Evolutionary conservation across 2,797 vertebrate genomes (phyloP).

Genomic region (Squalus acanthias): DNA sequence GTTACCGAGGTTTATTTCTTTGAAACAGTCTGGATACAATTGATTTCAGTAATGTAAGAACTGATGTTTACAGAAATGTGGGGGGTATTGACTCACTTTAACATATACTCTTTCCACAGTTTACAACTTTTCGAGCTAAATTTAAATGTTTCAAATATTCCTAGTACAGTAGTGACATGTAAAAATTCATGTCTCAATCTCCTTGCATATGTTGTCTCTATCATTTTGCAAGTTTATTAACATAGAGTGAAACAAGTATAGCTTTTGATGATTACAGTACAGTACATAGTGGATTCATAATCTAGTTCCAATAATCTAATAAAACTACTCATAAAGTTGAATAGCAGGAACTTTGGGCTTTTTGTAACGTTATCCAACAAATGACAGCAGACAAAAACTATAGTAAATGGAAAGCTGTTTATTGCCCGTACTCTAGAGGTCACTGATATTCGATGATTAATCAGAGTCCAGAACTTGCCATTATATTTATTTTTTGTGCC

Average conservation of each 20-base stretch:
- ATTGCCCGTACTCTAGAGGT: background rate
- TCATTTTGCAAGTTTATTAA: background rate
- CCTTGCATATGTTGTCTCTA: background rate
- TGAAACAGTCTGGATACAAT: slow-evolving; percentile 24
- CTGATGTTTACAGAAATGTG: slow-evolving; percentile 30
- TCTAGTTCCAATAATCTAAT: background rate
- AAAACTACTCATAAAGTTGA: background rate
- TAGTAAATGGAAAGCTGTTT: background rate
- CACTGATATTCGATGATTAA: background rate
- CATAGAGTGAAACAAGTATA: too few species aligned
- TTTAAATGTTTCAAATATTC: slow-evolving; percentile 3
- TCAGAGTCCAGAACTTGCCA: background rate
- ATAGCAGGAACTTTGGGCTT: background rate
- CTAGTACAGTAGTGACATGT: background rate
- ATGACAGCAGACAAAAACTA: background rate
- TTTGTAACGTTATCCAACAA: background rate
- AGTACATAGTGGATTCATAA: background rate
- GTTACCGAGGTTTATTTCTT: slow-evolving; percentile 28
- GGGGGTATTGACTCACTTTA: slow-evolving; percentile 15
- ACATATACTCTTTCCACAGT: slow-evolving; percentile 11
- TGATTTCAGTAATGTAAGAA: slow-evolving; percentile 31
- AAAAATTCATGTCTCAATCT: background rate
- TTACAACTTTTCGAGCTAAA: slow-evolving; percentile 12
- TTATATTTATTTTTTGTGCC: slow-evolving; percentile 4
- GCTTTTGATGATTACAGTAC: background rate